Base-by-base conservation (phyloP, 53 echinoderm and acorn worm genomes). In the Antedon mediterranea region DNA sequence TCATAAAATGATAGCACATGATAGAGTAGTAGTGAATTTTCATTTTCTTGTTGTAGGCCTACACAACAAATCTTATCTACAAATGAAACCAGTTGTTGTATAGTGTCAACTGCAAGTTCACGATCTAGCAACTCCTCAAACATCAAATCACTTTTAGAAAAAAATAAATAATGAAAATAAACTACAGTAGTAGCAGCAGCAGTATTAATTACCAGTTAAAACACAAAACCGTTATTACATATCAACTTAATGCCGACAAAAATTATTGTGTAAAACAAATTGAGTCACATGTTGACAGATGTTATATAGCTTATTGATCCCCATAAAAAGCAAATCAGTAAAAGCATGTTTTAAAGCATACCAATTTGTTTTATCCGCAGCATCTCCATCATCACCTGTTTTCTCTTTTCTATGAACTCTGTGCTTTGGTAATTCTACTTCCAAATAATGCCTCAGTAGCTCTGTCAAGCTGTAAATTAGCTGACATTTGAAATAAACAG, bases 401-500 rank as follows among this genome's bases (percentile, higher is more conserved):
- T 26, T 57, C 20, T 26, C 23, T 57, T 3, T 11, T 18, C 23
- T 18, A 9, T 73, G 44, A 29, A 78, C 86, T 31, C 76, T 30
- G 43, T 88, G 88, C 34, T 92, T 73, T 0, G 90, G 83, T 6
- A 91, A 86, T 83, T 97, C 97, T 15, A 86, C 72, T 30, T 88
- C 72, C 3, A 88, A 85, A 81, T 85, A 97, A 82, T 92, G 89
- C 43, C 86, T 44, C 70, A 97, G 86, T 31, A 97, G 83, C 84
- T 89, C 84, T 13, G 97, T 97, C 28, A 92, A 77, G 26, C 86
- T 80, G 76, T 79, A 89, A 33, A 89, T 81, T 74, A 97, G 37
- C 74, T 97, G 97, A 43, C 97, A 97, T 80, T 97, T 97, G 83
- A 92, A 97, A 83, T 80, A 97, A 43, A 92, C 82, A 3, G 97